phyloP scores from a whole-genome alignment of 2,113 vertebrate species.

The Dicentrarchus labrax region DNA sequence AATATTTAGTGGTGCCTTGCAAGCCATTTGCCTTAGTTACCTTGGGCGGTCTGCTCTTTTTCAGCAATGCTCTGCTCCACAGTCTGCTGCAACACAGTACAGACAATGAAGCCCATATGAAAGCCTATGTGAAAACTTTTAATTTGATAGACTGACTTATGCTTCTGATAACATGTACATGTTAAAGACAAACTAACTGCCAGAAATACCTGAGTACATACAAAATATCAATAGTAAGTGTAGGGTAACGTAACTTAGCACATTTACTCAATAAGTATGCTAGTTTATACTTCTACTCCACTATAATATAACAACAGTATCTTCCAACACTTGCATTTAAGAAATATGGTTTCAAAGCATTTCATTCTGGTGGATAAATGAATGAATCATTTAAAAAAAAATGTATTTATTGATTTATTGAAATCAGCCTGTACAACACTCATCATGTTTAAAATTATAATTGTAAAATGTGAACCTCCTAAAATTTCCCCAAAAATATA shows the following conservation, averaged over 20 bases:
- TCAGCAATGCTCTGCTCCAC: not conserved
- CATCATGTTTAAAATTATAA: not conserved
- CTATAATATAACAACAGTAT: not conserved
- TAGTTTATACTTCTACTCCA: not conserved
- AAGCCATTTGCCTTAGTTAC: not conserved
- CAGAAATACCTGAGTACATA: too few species aligned
- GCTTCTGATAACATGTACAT: not conserved
- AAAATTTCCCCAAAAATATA: not conserved
- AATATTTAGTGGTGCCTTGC: slow-evolving; percentile 14
- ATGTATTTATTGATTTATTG: not conserved
- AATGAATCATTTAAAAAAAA: too few species aligned
- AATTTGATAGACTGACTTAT: not conserved
- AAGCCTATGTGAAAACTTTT: too few species aligned
- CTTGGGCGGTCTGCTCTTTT: not conserved
- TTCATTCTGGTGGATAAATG: not conserved
- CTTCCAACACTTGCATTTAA: not conserved
- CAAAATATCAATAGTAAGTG: not conserved
- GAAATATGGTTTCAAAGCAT: not conserved
- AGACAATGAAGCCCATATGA: too few species aligned
- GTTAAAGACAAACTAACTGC: not conserved
- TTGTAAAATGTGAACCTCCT: not conserved
- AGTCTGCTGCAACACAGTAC: too few species aligned
- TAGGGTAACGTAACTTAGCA: not conserved
- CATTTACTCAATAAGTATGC: not conserved
- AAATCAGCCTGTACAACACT: not conserved